Evolutionary conservation across 1,140 invertebrate species (phyloP).

Genomic region (Ericerus pela): DNA sequence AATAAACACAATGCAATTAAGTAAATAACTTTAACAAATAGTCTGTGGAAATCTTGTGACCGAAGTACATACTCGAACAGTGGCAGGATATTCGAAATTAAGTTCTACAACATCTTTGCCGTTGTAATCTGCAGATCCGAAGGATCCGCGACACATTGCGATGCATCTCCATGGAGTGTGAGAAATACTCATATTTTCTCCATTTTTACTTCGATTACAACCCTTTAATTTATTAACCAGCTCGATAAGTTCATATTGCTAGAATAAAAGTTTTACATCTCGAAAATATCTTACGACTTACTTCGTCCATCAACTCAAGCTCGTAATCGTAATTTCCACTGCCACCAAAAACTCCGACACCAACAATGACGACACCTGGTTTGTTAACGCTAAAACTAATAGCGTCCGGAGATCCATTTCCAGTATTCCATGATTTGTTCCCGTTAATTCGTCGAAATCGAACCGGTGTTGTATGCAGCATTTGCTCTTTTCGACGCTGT

Average conservation of each 20-base stretch:
- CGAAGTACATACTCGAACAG: constrained; percentile 51
- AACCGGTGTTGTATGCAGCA: constrained; percentile 69
- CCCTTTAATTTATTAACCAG: neutral
- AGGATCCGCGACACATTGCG: constrained; percentile 52
- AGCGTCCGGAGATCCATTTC: constrained; percentile 90
- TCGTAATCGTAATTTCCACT: constrained; percentile 77
- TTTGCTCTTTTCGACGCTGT: constrained; percentile 43
- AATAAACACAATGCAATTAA: constrained; percentile 2
- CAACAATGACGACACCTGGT: constrained; percentile 72
- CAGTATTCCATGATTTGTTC: constrained; percentile 87
- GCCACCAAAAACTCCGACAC: constrained; percentile 78
- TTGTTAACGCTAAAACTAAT: constrained; percentile 89
- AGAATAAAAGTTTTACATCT: too few species aligned
- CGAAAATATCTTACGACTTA: too few species aligned
- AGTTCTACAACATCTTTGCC: constrained; percentile 71
- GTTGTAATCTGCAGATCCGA: constrained; percentile 58
- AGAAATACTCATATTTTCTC: constrained; percentile 1
- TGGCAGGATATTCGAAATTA: constrained; percentile 76
- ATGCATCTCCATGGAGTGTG: constrained; percentile 51
- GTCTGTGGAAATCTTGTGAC: neutral
- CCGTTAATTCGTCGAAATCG: constrained; percentile 80
- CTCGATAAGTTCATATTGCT: neutral
- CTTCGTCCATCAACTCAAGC: constrained; percentile 76
- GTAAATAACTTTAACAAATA: neutral
- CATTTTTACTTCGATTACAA: neutral